A percentile compares a stretch with the other conserved stretches of the same genome.
These are phyloP conservation scores for Merodon equestris DNA, from an alignment of 2,888 invertebrate species.

Conservation along the genomic window DNA sequence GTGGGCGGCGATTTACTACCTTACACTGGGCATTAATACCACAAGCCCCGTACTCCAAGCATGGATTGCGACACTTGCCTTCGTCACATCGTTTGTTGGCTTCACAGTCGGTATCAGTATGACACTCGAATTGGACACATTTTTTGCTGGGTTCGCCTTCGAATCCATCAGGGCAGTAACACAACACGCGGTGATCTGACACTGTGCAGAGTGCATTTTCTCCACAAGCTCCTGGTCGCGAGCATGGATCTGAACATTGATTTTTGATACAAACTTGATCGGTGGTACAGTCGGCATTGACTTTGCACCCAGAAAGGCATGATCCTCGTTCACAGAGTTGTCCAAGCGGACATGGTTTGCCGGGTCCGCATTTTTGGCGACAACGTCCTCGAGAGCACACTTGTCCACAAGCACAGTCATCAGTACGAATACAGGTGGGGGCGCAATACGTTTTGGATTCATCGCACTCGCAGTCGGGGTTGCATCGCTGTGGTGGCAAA, in stretches of 20 bases:
- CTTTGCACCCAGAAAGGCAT: conserved; percentile 89
- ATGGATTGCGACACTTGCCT: conserved; percentile 90
- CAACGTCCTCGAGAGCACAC: conserved; percentile 87
- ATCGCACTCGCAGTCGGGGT: conserved; percentile 89
- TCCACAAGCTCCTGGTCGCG: conserved; percentile 85
- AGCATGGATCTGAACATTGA: conserved; percentile 86
- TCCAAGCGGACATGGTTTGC: conserved; percentile 85
- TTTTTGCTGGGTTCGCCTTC: conserved; percentile 88
- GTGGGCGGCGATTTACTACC: conserved; percentile 86
- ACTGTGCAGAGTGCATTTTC: conserved; percentile 89
- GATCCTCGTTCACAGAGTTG: conserved; percentile 87
- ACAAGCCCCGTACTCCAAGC: conserved; percentile 86
- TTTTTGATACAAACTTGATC: conserved; percentile 86
- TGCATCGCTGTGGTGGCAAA: conserved; percentile 85
- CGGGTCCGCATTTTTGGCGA: conserved; percentile 84
- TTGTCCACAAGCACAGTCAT: conserved; percentile 91
- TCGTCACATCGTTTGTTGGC: conserved; percentile 86
- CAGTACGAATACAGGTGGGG: conserved; percentile 83
- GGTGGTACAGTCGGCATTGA: conserved; percentile 88
- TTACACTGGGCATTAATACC: conserved; percentile 92
- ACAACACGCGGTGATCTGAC: conserved; percentile 89
- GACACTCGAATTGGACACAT: conserved; percentile 89
- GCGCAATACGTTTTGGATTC: conserved; percentile 88
- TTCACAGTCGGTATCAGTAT: conserved; percentile 87
- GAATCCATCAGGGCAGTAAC: conserved; percentile 92